phyloP scores from a whole-genome alignment of 2,888 invertebrate species.

The Plusia festucae region DNA sequence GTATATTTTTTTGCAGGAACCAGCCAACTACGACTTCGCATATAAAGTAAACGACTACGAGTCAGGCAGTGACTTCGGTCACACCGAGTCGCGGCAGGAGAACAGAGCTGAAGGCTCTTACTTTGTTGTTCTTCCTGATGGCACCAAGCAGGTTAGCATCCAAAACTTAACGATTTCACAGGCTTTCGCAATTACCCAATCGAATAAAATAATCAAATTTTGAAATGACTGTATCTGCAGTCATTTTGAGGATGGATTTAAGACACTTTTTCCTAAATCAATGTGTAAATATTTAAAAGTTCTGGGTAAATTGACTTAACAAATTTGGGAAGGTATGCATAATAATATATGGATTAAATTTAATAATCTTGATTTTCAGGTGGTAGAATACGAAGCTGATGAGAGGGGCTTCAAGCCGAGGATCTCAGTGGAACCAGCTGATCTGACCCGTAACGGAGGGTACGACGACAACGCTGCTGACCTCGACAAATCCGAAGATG shows the following conservation, averaged over 20 bases:
- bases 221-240: no score
- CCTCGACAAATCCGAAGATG: constrained; percentile 70
- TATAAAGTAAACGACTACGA: constrained; percentile 91
- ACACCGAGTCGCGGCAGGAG: constrained; percentile 90
- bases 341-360: no score
- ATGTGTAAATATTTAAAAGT: no score
- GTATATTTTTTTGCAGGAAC: constrained; percentile 80
- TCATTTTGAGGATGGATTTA: no score
- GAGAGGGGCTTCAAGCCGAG: constrained; percentile 91
- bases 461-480: constrained; percentile 79
- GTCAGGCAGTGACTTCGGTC: constrained; percentile 91
- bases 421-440: constrained; percentile 86
- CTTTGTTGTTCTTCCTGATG: constrained; percentile 92
- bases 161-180: no score
- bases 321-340: no score
- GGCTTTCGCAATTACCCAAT: no score
- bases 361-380: constrained; percentile 70
- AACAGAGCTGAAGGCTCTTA: constrained; percentile 90
- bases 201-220: no score
- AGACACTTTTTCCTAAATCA: no score
- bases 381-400: constrained; percentile 93
- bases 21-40: constrained; percentile 91
- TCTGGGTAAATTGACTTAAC: no score
- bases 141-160: constrained; percentile 88
- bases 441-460: constrained; percentile 64